A percentile compares a stretch with the other conserved stretches of the same genome.
Conservation (phyloP, 2,888 invertebrate species). For the Cheilosia soror region DNA sequence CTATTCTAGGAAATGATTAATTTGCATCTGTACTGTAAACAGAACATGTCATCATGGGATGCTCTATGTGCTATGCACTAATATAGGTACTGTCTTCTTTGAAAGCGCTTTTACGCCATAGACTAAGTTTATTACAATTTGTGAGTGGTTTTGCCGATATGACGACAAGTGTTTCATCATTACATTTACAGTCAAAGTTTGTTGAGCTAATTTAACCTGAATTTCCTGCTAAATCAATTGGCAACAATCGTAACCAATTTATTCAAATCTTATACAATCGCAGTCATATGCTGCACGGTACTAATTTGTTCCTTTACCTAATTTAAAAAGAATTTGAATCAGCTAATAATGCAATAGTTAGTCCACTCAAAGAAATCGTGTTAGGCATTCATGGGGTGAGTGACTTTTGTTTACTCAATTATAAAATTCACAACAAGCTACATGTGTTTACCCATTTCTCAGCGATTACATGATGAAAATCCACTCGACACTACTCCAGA, state of each 20-base stretch:
- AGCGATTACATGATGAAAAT: conserved; percentile 37
- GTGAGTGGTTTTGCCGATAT: no score
- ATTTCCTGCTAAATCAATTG: no score
- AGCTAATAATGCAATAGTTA: conserved; percentile 28
- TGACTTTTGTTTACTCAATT: conserved; percentile 48
- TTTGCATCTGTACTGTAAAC: no score
- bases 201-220: no score
- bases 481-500: conserved; percentile 55
- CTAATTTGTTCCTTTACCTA: conserved; percentile 20
- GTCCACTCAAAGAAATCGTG: conserved; percentile 54
- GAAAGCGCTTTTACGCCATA: no score
- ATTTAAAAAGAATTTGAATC: conserved; percentile 46
- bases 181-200: no score
- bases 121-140: no score
- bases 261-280: conserved; percentile 10
- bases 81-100: no score
- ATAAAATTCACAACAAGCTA: background rate
- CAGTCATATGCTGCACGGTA: background rate
- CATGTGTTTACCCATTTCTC: conserved; percentile 41
- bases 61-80: no score
- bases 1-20: no score
- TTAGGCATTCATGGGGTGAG: conserved; percentile 45
- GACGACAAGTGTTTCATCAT: no score
- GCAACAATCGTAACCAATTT: conserved; percentile 17
- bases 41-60: no score